Evolutionary conservation across 2,797 vertebrate species (phyloP).

Genomic region (Phalloptychus januarius): DNA sequence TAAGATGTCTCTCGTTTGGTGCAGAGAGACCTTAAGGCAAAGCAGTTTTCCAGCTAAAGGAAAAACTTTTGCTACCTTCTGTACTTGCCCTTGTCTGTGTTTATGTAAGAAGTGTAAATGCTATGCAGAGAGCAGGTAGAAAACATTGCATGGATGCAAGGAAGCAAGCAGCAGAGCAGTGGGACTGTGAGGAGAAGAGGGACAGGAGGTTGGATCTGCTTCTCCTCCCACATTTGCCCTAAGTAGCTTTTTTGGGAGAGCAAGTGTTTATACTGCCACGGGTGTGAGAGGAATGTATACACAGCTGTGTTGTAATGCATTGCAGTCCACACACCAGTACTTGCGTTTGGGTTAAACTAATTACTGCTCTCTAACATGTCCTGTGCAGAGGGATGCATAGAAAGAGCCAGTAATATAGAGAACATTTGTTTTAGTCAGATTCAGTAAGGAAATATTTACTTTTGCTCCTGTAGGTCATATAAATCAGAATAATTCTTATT

Average conservation of each 20-base stretch:
- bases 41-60: neutral
- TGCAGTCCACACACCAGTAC: constrained; percentile 3
- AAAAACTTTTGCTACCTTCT: constrained; percentile 5
- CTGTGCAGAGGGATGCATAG: constrained; percentile 2
- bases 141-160: constrained; percentile 22
- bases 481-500: neutral
- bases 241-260: constrained; percentile 53
- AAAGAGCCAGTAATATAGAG: neutral
- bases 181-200: constrained; percentile 34
- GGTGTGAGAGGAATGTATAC: constrained; percentile 66
- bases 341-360: constrained; percentile 8
- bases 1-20: neutral
- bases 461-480: neutral
- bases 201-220: constrained; percentile 35
- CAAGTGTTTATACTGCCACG: constrained; percentile 55
- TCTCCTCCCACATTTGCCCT: constrained; percentile 45
- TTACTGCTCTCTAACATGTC: constrained; percentile 2
- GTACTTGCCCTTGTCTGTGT: constrained; percentile 22
- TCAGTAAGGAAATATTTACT: neutral
- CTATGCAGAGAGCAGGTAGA: constrained; percentile 38
- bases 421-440: neutral
- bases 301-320: constrained; percentile 43
- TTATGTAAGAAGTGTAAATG: constrained; percentile 28
- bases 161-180: constrained; percentile 3
- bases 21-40: neutral